phyloP scores from a whole-genome alignment of 2,888 invertebrate species.

The Pristionchus japonicus region DNA sequence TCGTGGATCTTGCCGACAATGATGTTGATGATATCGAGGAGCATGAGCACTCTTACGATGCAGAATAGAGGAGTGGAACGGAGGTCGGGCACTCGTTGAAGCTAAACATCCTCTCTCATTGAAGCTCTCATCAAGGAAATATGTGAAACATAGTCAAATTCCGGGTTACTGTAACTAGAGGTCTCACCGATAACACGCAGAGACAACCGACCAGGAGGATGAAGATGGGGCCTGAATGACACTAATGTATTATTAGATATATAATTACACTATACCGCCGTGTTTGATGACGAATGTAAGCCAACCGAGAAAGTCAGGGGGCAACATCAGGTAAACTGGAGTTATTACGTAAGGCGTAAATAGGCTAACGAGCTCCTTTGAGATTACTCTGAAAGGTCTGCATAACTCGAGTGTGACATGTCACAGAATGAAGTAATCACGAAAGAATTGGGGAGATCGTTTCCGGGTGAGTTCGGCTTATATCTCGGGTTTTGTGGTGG shows the following conservation, averaged over 20 bases:
- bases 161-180: neutral
- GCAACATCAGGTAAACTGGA: neutral
- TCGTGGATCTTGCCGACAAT: neutral
- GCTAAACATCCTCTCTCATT: neutral
- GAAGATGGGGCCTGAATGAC: neutral
- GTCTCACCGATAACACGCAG: neutral
- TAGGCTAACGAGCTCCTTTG: neutral
- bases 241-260: neutral
- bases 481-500: neutral
- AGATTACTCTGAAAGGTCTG: neutral
- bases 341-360: neutral
- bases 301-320: neutral
- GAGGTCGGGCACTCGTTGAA: constrained; percentile 13
- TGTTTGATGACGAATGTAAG: constrained; percentile 2
- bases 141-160: neutral
- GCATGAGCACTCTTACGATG: constrained; percentile 28
- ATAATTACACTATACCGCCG: neutral
- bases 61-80: neutral
- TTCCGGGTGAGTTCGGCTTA: neutral
- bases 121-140: neutral
- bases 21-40: constrained; percentile 1
- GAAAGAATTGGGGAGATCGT: neutral
- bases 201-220: neutral
- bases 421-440: neutral
- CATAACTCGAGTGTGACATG: neutral